These are phyloP conservation scores for Pinctada fucata DNA, from an alignment of 2,888 invertebrate species.

Conservation along the genomic window DNA sequence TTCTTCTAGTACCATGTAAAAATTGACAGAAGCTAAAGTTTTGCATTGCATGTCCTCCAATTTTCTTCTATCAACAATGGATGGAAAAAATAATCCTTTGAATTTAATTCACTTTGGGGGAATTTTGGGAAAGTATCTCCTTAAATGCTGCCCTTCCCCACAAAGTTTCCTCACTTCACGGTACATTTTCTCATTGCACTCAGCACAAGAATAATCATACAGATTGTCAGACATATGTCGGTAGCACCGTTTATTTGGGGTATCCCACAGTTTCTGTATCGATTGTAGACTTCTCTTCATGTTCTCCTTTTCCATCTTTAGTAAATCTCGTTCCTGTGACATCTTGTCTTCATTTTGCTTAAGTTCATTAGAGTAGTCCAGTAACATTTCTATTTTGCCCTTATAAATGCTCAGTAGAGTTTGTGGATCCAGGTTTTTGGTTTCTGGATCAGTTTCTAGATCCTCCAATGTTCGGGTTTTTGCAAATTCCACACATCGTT, in stretches of 20 bases:
- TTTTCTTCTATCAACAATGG: no score
- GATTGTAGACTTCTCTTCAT: conserved; percentile 48
- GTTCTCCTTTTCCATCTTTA: conserved; percentile 53
- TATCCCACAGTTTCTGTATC: conserved; percentile 55
- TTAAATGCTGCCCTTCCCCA: conserved; percentile 57
- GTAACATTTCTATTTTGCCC: conserved; percentile 54
- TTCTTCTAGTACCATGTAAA: no score
- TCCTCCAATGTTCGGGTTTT: conserved; percentile 62
- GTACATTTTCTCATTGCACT: conserved; percentile 59
- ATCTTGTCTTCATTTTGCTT: conserved; percentile 50
- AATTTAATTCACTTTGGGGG: background rate
- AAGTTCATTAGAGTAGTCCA: conserved; percentile 54
- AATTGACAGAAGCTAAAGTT: no score
- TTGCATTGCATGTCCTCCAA: no score
- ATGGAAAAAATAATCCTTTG: no score
- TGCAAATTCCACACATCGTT: conserved; percentile 63
- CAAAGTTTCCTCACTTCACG: conserved; percentile 56
- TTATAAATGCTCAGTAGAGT: conserved; percentile 64
- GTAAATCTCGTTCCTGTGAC: conserved; percentile 42
- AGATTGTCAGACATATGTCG: conserved; percentile 53
- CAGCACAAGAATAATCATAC: conserved; percentile 56
- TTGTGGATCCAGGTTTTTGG: conserved; percentile 54
- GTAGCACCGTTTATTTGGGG: conserved; percentile 59
- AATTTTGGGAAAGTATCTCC: conserved; percentile 42
- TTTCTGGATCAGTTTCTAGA: conserved; percentile 62